A percentile compares a stretch with the other conserved stretches of the same genome.
Evolutionary conservation across 23 tunicate genomes (phyloP).

Genomic region (Trididemnum miniatum): DNA sequence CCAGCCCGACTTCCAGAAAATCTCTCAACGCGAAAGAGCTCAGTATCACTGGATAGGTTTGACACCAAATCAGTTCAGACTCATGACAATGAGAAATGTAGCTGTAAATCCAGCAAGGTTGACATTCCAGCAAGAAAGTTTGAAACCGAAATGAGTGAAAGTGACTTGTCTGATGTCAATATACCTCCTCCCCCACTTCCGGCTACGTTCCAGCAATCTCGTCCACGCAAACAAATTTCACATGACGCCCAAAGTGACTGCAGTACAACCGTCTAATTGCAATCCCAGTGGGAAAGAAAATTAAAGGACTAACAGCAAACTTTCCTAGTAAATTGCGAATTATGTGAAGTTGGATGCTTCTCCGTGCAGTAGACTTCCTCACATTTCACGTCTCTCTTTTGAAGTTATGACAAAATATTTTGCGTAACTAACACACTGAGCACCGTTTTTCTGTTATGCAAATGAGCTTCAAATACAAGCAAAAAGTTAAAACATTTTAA

Average conservation of each 20-base stretch:
- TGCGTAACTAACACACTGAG: no score
- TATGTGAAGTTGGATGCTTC: no score
- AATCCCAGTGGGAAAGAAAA: conserved; percentile 21
- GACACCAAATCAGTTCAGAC: background rate
- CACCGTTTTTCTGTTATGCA: no score
- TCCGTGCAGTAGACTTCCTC: no score
- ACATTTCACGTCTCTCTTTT: no score
- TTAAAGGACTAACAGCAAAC: no score
- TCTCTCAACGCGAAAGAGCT: background rate
- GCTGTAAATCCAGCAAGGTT: background rate
- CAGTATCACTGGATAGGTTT: background rate
- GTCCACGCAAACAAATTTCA: background rate
- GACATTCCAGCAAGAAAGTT: background rate
- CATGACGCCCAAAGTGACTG: background rate
- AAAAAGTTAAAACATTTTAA: no score
- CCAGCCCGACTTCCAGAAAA: conserved; percentile 8
- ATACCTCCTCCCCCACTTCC: conserved; percentile 36
- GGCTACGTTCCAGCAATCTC: background rate
- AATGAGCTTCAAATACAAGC: no score
- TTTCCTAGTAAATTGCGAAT: no score
- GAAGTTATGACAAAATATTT: no score
- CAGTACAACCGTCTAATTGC: background rate
- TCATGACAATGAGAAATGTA: background rate
- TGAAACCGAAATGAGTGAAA: conserved; percentile 34
- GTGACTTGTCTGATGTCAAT: conserved; percentile 30